Conservation (phyloP, 2,113 vertebrate species). For the Choloepus hoffmanni region DNA sequence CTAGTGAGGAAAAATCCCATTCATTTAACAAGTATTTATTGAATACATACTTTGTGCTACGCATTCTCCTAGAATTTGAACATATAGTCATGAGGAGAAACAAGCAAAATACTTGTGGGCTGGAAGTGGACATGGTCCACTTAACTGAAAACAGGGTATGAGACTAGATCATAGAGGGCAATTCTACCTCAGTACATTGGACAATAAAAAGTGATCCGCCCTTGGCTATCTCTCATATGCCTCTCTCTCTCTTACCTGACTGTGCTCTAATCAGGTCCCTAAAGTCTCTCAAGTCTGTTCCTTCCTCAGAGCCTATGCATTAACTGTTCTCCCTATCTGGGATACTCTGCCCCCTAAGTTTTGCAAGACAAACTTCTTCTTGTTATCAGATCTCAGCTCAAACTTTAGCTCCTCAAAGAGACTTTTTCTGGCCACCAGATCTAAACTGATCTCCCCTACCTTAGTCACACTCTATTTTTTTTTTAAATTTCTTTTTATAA, state of each 20-base stretch:
- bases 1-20: background rate
- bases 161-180: background rate
- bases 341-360: background rate
- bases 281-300: background rate
- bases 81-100: background rate
- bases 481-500: no score
- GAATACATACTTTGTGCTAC: background rate
- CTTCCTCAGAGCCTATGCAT: background rate
- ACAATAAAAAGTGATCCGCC: background rate
- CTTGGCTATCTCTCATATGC: fast-evolving
- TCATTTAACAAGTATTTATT: background rate
- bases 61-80: background rate
- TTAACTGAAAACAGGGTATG: background rate
- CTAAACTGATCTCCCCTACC: fast-evolving
- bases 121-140: background rate
- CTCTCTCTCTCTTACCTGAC: background rate
- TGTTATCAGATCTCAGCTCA: background rate
- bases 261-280: background rate
- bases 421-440: background rate
- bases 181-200: background rate
- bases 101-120: background rate
- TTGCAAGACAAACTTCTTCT: background rate
- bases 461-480: no score
- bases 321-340: background rate
- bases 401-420: background rate